Conservation (phyloP, 2,113 vertebrate genomes). For the Laterallus jamaicensis region DNA sequence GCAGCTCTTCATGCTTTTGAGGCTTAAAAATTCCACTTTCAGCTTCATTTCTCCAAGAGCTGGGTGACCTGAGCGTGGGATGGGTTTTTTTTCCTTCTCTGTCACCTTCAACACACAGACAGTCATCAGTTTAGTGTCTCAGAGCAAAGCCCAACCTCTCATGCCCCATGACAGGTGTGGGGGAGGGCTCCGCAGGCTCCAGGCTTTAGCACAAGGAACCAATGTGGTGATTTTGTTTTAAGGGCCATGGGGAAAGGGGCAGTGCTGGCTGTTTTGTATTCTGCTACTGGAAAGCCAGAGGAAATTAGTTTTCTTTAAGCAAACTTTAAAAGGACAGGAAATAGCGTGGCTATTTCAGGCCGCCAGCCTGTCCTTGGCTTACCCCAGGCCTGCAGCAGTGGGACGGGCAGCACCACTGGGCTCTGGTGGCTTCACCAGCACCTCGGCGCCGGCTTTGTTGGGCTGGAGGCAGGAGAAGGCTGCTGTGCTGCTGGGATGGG, state of each 20-base stretch:
- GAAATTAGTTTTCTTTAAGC: slow-evolving; percentile 51
- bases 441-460: rapidly evolving
- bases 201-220: background rate
- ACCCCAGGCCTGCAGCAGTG: rapidly evolving
- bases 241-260: background rate
- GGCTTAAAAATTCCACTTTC: background rate
- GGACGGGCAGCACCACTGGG: rapidly evolving
- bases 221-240: background rate
- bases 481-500: background rate
- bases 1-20: background rate
- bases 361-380: background rate
- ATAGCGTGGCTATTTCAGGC: background rate
- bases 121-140: background rate
- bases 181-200: too few relatives aligned
- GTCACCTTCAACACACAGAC: background rate
- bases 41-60: background rate
- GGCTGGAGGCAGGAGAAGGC: rapidly evolving
- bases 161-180: background rate
- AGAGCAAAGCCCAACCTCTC: background rate
- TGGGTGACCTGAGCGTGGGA: background rate
- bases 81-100: background rate
- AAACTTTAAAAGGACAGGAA: slow-evolving; percentile 47
- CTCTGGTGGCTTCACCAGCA: rapidly evolving
- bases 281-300: background rate
- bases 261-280: background rate